Conservation (phyloP, 1,140 invertebrate genomes). For the Drosophila trapezifrons region DNA sequence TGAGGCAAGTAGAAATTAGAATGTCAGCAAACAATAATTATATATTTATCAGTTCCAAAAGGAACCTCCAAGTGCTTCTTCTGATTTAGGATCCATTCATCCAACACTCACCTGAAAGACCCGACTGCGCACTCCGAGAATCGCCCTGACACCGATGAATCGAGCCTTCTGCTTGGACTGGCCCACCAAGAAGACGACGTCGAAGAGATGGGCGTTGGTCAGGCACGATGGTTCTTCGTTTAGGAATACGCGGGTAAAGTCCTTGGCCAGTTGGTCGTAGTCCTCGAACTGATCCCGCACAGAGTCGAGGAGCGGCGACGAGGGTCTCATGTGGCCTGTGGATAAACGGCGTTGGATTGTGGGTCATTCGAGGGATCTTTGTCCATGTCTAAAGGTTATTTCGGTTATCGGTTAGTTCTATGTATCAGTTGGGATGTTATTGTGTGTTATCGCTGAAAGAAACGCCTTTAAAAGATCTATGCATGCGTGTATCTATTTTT, state of each 20-base stretch:
- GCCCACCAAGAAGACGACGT: constrained; percentile 95
- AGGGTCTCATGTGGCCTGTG: constrained; percentile 94
- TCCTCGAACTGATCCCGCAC: constrained; percentile 96
- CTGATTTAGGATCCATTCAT: too few species aligned
- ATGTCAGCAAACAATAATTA: too few species aligned
- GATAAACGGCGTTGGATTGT: neutral
- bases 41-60: too few species aligned
- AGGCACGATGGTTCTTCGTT: constrained; percentile 90
- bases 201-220: constrained; percentile 92
- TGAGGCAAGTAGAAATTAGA: neutral
- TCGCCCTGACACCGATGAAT: constrained; percentile 95
- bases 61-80: too few species aligned
- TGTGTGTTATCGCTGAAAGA: constrained; percentile 21
- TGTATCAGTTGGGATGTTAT: neutral
- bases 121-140: constrained; percentile 91
- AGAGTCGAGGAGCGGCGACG: constrained; percentile 95
- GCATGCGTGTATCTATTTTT: constrained; percentile 6
- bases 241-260: constrained; percentile 95
- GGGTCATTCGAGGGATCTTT: neutral
- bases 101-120: constrained; percentile 76
- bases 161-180: constrained; percentile 94
- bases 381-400: too few species aligned
- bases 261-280: constrained; percentile 96
- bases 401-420: neutral
- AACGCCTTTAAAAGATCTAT: constrained; percentile 3